Conservation (phyloP, 2,888 invertebrate species). For the Diachrysia chrysitis region DNA sequence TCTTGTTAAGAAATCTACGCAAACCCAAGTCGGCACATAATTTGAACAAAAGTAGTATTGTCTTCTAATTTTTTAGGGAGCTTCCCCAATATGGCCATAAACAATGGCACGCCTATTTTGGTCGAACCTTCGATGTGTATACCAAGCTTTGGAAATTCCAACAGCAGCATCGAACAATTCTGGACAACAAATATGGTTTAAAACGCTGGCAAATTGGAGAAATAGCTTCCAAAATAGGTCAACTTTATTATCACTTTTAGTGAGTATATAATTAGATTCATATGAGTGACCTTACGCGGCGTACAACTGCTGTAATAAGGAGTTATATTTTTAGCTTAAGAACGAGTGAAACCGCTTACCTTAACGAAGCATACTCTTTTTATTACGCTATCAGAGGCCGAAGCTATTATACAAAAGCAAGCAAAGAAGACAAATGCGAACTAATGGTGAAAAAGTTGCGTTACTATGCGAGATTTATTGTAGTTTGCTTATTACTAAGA, state of each 20-base stretch:
- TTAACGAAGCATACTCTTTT: constrained; percentile 98
- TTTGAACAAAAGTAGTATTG: background rate
- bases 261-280: constrained; percentile 88
- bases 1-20: background rate
- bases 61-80: constrained; percentile 91
- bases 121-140: constrained; percentile 98
- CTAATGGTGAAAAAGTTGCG: constrained; percentile 98
- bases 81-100: constrained; percentile 99
- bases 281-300: background rate
- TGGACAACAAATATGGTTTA: constrained; percentile 97
- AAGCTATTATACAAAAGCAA: constrained; percentile 97
- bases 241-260: constrained; percentile 99
- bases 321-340: constrained; percentile 91
- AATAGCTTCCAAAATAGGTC: constrained; percentile 99
- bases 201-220: constrained; percentile 99
- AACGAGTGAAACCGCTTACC: constrained; percentile 98
- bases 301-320: background rate
- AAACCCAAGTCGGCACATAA: background rate
- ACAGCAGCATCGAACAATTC: constrained; percentile 97
- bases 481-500: constrained; percentile 97
- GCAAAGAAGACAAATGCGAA: constrained; percentile 97
- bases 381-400: constrained; percentile 98
- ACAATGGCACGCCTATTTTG: constrained; percentile 99
- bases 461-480: constrained; percentile 98
- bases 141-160: constrained; percentile 99